Evolutionary conservation across 2,797 vertebrate genomes (phyloP).

Genomic region (Chrysocyon brachyurus): DNA sequence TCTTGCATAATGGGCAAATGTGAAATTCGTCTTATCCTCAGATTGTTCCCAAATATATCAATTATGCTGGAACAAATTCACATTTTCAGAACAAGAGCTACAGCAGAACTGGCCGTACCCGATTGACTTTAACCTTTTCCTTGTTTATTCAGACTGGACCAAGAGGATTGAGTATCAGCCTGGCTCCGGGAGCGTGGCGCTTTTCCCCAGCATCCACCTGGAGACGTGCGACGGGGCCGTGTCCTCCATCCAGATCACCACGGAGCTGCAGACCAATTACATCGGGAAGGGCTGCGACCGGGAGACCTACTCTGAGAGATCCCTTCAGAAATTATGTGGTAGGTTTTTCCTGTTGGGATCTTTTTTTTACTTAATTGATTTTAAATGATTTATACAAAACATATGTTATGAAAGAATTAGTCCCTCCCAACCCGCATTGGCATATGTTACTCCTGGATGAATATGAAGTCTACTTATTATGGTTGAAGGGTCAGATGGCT

Average conservation of each 20-base stretch:
- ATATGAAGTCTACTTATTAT: background rate
- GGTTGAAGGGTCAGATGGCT: background rate
- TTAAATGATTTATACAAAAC: background rate
- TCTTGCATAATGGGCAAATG: slow-evolving; percentile 11
- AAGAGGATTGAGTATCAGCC: slow-evolving; percentile 96
- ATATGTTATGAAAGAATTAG: background rate
- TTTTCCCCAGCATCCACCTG: slow-evolving; percentile 96
- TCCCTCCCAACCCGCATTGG: rapidly evolving
- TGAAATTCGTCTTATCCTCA: background rate
- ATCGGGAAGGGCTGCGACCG: slow-evolving; percentile 97
- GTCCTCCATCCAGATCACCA: slow-evolving; percentile 93
- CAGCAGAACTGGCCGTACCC: background rate
- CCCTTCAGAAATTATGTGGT: slow-evolving; percentile 97
- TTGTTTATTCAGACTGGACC: slow-evolving; percentile 92
- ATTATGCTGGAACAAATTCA: background rate
- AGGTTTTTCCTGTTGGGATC: slow-evolving; percentile 74
- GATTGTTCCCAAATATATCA: background rate
- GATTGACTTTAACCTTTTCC: background rate
- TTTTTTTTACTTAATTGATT: background rate
- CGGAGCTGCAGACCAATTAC: slow-evolving; percentile 95
- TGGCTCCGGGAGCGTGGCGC: slow-evolving; percentile 94
- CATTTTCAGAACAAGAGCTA: background rate
- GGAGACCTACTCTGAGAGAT: slow-evolving; percentile 97
- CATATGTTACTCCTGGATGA: background rate
- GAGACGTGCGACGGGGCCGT: slow-evolving; percentile 96